Percentiles rank a stretch among this genome's conserved stretches.
Conservation (phyloP, 92 coral and sea anemone genomes). For the Epizoanthus scotinus region DNA sequence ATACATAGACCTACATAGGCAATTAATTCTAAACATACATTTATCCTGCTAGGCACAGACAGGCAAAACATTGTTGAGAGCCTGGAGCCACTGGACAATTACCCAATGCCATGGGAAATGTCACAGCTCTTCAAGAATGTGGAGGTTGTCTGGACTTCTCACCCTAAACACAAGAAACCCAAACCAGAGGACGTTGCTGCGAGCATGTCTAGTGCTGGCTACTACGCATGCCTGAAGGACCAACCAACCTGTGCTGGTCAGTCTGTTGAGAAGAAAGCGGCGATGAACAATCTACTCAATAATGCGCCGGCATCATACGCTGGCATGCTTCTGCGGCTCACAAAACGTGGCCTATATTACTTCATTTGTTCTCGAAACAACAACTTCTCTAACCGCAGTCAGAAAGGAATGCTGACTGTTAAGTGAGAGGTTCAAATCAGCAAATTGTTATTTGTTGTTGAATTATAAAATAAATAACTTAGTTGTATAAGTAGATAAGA, state of each 20-base stretch:
- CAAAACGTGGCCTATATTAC: conserved; percentile 67
- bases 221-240: conserved; percentile 44
- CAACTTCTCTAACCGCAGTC: conserved; percentile 98
- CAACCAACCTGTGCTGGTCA: conserved; percentile 15
- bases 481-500: too few species aligned
- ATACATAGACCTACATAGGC: too few species aligned
- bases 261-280: conserved; percentile 57
- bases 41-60: conserved; percentile 70
- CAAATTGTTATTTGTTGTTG: too few species aligned
- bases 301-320: conserved; percentile 93
- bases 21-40: not conserved
- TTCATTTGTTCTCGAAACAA: conserved; percentile 91
- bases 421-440: conserved; percentile 13
- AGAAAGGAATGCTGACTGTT: conserved; percentile 84
- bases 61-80: conserved; percentile 89
- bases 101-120: conserved; percentile 71
- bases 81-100: conserved; percentile 70
- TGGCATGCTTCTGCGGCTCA: conserved; percentile 79
- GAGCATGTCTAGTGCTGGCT: conserved; percentile 79
- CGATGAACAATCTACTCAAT: conserved; percentile 75
- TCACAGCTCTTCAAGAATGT: conserved; percentile 68
- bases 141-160: conserved; percentile 68
- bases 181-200: conserved; percentile 75
- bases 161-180: conserved; percentile 50
- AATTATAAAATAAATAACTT: too few species aligned